Evolutionary conservation across 2,797 vertebrate species (phyloP), one percentile per base, ranked within the genome.

Genomic region (Sus cebifrons): DNA sequence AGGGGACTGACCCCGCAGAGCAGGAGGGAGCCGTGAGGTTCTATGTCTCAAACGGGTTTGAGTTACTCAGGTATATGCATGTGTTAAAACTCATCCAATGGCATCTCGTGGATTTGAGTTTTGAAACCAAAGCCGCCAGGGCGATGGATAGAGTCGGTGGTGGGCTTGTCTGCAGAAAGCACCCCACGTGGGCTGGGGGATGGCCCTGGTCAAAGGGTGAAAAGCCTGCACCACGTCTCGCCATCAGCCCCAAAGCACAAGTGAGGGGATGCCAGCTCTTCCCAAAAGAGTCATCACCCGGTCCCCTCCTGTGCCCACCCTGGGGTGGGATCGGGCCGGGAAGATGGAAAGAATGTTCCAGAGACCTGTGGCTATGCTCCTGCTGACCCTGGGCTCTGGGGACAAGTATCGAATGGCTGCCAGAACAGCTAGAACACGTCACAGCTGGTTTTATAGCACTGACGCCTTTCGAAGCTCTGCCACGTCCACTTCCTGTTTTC

Each of bases 371-470:
- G 3, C 21, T 16, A 12, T 11, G 7, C 56, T 58, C 73, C 40
- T 6, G 11, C n/a, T 36, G n/a, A 29, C 11, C 40, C 18, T 1
- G 20, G 65, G 40, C 75, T 70, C 11, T 20, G n/a, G 27, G 36
- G 49, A 54, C 21, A 20, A 21, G 36, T 36, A 36, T 36, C 36
- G 36, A 36, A 36, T 36, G 1, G 0, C 5, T 3, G 15, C 27
- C 56, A 5, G 23, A 17, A 10, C 3, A 1, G 2, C 27, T 0
- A 3, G 6, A 23, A 14, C 1, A 3, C 14, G 4, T 16, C 17
- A 0, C 0, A 0, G 29, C 5, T 62, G 16, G 0, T 16, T 49
- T 3, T 3, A 9, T 0, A 6, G 18, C 0, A 0, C 3, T 3
- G 6, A 3, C 0, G 1, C 6, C 32, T n/a, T 71, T 1, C 5